Base-by-base conservation (phyloP, 2,888 invertebrate genomes). In the Spodoptera exigua region DNA sequence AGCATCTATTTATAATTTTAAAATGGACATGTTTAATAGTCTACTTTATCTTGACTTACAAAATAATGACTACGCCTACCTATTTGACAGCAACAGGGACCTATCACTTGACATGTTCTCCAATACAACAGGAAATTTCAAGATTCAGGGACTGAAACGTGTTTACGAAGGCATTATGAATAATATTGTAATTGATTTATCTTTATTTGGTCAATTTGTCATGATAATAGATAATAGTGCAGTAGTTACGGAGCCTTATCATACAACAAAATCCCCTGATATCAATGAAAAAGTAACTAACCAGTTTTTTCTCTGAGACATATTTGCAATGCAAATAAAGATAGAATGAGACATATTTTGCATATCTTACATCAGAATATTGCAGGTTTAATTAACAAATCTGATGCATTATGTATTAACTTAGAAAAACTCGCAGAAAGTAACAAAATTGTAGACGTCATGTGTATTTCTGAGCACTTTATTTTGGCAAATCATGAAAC, bases 271-370 rank as follows among this genome's bases (percentile, higher is more conserved):
- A n/a, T n/a, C n/a, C n/a, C n/a, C n/a, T n/a, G n/a, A n/a, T n/a
- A 41, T 12, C 41, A 4, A 41, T 14, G 32, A 14, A 32, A 45
- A 45, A 32, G 44, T 32, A 45, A 45, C 44, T 13, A 45, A 10
- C 11, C 27, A 32, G 27, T 45, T 45, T 18, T 47, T 47, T 47
- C 36, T 36, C 35, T 47, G 46, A 47, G n/a, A 47, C 17, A 47
- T 47, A 47, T n/a, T n/a, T n/a, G n/a, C n/a, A n/a, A n/a, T n/a
- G n/a, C n/a, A n/a, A n/a, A n/a, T n/a, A n/a, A n/a, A n/a, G n/a
- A n/a, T n/a, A n/a, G n/a, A n/a, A n/a, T n/a, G n/a, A n/a, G n/a
- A n/a, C n/a, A n/a, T n/a, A n/a, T n/a, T 36, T 13, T 47, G 2
- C 18, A 36, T 46, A 16, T 46, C n/a, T 18, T 18, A 21, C 41